phyloP scores from a whole-genome alignment of 2,113 vertebrate species.

The Rhagologus leucostigma region DNA sequence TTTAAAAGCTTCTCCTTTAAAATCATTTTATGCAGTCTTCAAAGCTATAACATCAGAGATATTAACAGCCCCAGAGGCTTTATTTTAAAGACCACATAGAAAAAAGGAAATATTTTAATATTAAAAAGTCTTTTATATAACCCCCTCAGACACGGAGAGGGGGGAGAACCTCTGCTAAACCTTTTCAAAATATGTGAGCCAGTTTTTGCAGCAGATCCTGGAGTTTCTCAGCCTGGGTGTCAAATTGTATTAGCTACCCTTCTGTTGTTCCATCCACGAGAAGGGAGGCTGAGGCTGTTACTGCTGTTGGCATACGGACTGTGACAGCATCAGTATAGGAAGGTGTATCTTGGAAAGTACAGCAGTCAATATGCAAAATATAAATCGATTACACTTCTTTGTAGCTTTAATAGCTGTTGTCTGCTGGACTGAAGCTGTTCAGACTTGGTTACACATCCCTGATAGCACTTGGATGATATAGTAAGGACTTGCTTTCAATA shows the following conservation, averaged over 20 bases:
- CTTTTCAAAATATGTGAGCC: not conserved
- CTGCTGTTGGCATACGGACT: not conserved
- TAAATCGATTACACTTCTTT: not conserved
- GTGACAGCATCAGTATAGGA: not conserved
- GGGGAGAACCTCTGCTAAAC: not conserved
- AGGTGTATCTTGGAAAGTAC: not conserved
- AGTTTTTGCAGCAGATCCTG: not conserved
- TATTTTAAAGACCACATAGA: constrained; percentile 44
- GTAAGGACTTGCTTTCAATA: not conserved
- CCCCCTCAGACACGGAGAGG: not conserved
- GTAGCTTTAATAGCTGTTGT: not conserved
- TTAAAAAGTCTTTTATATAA: constrained; percentile 46
- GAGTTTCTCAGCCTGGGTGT: not conserved
- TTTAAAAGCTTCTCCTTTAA: constrained; percentile 48
- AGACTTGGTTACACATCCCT: not conserved
- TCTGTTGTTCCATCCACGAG: not conserved
- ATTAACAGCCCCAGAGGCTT: constrained; percentile 47
- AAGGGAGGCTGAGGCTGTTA: not conserved
- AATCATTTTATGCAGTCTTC: constrained; percentile 39
- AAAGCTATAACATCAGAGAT: constrained; percentile 50
- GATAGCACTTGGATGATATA: not conserved
- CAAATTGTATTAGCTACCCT: not conserved
- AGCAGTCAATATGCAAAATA: constrained; percentile 17
- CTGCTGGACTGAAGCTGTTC: not conserved
- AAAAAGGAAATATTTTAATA: constrained; percentile 63